Evolutionary conservation across 2,888 invertebrate species (phyloP), one percentile per base, ranked within the genome.

Genomic region (Dynastes hyllus): DNA sequence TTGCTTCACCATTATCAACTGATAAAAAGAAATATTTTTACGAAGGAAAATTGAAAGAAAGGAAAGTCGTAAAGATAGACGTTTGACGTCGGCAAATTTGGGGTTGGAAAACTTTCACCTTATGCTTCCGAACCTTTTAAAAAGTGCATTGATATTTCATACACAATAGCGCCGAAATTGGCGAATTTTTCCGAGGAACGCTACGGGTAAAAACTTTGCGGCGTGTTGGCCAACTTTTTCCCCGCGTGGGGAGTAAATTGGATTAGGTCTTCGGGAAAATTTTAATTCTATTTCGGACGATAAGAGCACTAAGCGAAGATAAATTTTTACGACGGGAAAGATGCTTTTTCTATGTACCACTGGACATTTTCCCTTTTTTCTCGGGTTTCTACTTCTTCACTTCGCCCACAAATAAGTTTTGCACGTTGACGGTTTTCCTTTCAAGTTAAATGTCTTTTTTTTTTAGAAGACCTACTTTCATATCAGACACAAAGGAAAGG

Each of bases 231-330:
- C 55, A 58, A 27, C 55, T 58, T 58, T 58, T 58, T 45, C 45
- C 8, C 45, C 45, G 45, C 8, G n/a, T 22, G 22, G 22, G 55
- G 22, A 16, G 55, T 65, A 65, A 65, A 65, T 65, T 65, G 65
- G 65, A 65, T 65, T 65, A 65, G 65, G 40, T 65, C 16, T 40
- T 65, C 65, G 65, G 13, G 37, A 40, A 37, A 65, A 65, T 37
- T 65, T 65, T 65, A 65, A 65, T 65, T 58, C 22, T 58, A 58
- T 58, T 58, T 58, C 22, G 55, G 55, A 16, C 55, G 55, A 58
- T 58, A 22, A 58, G 55, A 58, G 55, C 22, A 22, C 16, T 58
- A 58, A 58, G 55, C 22, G 22, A 58, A 58, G 22, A 58, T 58
- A 58, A 58, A 58, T 58, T 58, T 58, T 58, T 58, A 58, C 55